Evolutionary conservation across 2,888 invertebrate genomes (phyloP).

Genomic region (Panorpa germanica): DNA sequence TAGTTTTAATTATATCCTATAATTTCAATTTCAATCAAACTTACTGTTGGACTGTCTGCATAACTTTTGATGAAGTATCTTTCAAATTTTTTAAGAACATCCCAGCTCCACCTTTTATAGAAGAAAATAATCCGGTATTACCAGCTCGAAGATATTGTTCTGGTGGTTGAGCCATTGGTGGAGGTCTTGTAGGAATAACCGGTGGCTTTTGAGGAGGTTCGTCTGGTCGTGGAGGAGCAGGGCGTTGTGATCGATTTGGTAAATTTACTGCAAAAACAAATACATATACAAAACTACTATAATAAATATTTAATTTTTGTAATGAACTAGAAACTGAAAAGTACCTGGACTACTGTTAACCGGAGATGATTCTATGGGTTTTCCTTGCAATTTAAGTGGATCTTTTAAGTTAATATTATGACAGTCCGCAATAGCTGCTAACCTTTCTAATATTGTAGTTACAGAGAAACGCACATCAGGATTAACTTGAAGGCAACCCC

Average conservation of each 20-base stretch:
- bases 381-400: slow-evolving; percentile 38
- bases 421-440: slow-evolving; percentile 79
- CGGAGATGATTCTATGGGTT: slow-evolving; percentile 20
- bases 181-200: slow-evolving; percentile 16
- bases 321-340: too few relatives aligned
- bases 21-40: slow-evolving; percentile 17
- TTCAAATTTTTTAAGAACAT: slow-evolving; percentile 85
- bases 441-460: slow-evolving; percentile 58
- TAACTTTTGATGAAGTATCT: slow-evolving; percentile 90
- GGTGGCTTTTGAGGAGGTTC: slow-evolving; percentile 18
- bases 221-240: slow-evolving; percentile 12
- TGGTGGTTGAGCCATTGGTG: slow-evolving; percentile 14
- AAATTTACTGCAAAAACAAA: too few relatives aligned
- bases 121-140: slow-evolving; percentile 53
- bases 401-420: slow-evolving; percentile 66
- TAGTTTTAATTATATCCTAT: not conserved
- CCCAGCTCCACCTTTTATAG: slow-evolving; percentile 82
- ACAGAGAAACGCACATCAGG: slow-evolving; percentile 67
- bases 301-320: too few relatives aligned
- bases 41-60: slow-evolving; percentile 88
- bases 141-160: slow-evolving; percentile 10
- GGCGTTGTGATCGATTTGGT: too few relatives aligned
- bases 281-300: too few relatives aligned
- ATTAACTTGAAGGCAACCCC: slow-evolving; percentile 62
- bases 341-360: slow-evolving; percentile 6